A percentile compares a stretch with the other conserved stretches of the same genome.
phyloP scores from a whole-genome alignment of 2,113 vertebrate species.

The Sminthopsis crassicaudata region DNA sequence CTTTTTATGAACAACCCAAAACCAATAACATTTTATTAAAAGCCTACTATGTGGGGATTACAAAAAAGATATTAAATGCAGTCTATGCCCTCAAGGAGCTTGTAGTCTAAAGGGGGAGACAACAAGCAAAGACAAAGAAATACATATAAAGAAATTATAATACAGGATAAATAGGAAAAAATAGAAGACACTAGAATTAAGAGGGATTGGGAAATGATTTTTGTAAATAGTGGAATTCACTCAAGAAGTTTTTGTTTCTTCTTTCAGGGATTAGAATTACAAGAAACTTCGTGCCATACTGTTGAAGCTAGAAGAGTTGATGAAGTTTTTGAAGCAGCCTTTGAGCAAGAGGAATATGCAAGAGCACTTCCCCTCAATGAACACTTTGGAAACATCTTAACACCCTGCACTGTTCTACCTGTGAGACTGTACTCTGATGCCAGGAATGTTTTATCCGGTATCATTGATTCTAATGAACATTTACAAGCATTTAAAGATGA shows the following conservation, averaged over 20 bases:
- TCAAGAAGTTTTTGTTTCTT: constrained; percentile 51
- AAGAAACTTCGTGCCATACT: constrained; percentile 98
- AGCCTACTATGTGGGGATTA: not conserved
- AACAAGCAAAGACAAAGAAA: not conserved
- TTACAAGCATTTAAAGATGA: constrained; percentile 94
- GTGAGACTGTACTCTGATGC: constrained; percentile 95
- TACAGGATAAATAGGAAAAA: not conserved
- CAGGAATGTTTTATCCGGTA: constrained; percentile 93
- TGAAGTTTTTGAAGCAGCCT: constrained; percentile 95
- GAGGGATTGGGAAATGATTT: not conserved
- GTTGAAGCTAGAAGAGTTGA: constrained; percentile 96
- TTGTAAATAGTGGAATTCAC: not conserved
- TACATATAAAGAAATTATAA: not conserved
- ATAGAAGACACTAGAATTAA: not conserved
- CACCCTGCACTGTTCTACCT: constrained; percentile 91
- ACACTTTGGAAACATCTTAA: constrained; percentile 94
- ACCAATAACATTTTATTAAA: not conserved
- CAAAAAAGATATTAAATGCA: not conserved
- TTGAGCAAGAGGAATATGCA: constrained; percentile 87
- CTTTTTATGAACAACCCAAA: constrained; percentile 49
- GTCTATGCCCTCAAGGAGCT: not conserved
- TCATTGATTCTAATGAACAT: constrained; percentile 95
- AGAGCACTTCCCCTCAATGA: constrained; percentile 89
- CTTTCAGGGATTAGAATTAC: constrained; percentile 94
- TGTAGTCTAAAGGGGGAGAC: not conserved